A percentile compares a stretch with the other conserved stretches of the same genome.
phyloP scores from a whole-genome alignment of 2,888 invertebrate species.

The Sinotaia quadrata region DNA sequence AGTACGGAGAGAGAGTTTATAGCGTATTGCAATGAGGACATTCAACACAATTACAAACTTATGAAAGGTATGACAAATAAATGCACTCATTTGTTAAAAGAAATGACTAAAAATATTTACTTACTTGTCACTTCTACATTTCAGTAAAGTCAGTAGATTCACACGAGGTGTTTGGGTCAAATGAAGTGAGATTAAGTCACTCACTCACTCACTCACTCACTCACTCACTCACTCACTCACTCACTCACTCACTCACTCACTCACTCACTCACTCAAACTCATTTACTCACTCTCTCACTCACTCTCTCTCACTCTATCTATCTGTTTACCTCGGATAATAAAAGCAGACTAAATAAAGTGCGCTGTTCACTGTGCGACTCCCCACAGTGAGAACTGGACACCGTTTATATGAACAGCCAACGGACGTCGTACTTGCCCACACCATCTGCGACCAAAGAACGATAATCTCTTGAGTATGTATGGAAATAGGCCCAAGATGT shows the following conservation, averaged over 20 bases:
- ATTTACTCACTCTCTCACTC: background rate
- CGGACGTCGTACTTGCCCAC: slow-evolving; percentile 50
- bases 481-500: too few species aligned
- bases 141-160: too few species aligned
- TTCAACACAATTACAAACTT: too few species aligned
- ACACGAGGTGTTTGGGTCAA: background rate
- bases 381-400: slow-evolving; percentile 31
- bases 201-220: too few species aligned
- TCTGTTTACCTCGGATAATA: slow-evolving; percentile 56
- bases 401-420: slow-evolving; percentile 49
- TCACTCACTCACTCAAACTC: background rate
- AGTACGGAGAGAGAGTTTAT: too few species aligned
- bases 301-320: slow-evolving; percentile 1
- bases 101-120: too few species aligned
- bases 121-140: too few species aligned
- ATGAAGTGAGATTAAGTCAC: too few species aligned
- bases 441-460: slow-evolving; percentile 57
- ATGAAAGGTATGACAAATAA: too few species aligned
- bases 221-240: background rate
- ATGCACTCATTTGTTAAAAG: too few species aligned
- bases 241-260: background rate
- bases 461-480: too few species aligned
- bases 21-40: too few species aligned
- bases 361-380: slow-evolving; percentile 36
- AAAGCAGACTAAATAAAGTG: slow-evolving; percentile 58